Evolutionary conservation across 2,888 invertebrate species (phyloP), one percentile per base, ranked within the genome.

Genomic region (Ichneumon xanthorius): DNA sequence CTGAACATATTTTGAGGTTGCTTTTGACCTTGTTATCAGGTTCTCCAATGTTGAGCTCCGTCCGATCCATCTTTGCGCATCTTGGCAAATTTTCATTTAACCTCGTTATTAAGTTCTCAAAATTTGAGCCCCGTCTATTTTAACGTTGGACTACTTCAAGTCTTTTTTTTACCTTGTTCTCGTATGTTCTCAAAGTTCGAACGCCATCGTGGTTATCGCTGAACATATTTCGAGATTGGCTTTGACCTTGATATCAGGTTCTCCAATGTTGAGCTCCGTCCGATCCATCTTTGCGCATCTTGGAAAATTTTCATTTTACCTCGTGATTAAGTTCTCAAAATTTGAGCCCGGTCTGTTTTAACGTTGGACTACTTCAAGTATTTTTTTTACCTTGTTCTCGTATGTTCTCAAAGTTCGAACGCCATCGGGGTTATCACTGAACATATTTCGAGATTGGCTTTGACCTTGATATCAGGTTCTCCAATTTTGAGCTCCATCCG

Each of bases 401-500:
- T 50, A 50, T 1, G 16, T 50, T 50, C n/a, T 50, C 50, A 50
- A 50, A 50, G 16, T 50, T 50, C 11, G 16, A 3, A 4, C 16
- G 14, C 19, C 19, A 6, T 9, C 22, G 11, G 40, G 9, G 22
- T 55, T 9, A 22, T 55, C 22, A 22, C 2, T 22, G 19, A 40
- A 19, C 19, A 7, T 55, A 2, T 4, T 4, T n/a, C 50, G n/a
- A 50, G 40, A n/a, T 55, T 22, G 19, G 6, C 9, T 55, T 19
- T 22, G 9, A 55, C 22, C 61, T 61, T 26, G 14, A 30, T 22
- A 55, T 55, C 1, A 22, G 19, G 9, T 55, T 55, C 22, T 2
- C 22, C 40, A 19, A 50, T 22, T 7, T 50, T 40, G 58, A 73
- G 61, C 11, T 22, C 45, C 30, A 77, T 61, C 65, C 40, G 63